These are phyloP conservation scores for Lasioglossum pauxillum DNA, from an alignment of 2,888 invertebrate species.

Conservation along the genomic window DNA sequence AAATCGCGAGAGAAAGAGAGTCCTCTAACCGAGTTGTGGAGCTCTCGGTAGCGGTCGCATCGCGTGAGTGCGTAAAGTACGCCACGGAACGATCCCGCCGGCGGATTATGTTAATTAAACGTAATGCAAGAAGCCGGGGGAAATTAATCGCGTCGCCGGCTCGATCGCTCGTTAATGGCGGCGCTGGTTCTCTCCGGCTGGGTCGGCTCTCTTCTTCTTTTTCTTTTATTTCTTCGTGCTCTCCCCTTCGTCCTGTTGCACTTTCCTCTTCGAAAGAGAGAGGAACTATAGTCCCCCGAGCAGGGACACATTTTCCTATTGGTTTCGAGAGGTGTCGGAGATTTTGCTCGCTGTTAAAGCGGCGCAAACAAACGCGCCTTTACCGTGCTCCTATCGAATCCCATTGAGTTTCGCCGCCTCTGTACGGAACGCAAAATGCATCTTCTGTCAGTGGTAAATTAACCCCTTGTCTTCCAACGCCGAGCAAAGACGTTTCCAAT, in stretches of 20 bases:
- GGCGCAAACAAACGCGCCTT: neutral
- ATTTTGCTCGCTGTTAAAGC: constrained; percentile 27
- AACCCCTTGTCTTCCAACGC: neutral
- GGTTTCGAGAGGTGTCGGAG: constrained; percentile 20
- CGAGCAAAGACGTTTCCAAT: neutral
- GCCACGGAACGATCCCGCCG: constrained; percentile 50
- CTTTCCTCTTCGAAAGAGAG: constrained; percentile 10
- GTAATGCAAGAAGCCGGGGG: constrained; percentile 69
- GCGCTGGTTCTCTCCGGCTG: constrained; percentile 43
- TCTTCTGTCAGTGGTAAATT: neutral
- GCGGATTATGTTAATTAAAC: constrained; percentile 75
- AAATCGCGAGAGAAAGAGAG: constrained; percentile 16
- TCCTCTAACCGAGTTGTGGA: neutral
- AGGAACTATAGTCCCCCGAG: neutral
- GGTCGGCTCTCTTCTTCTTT: neutral
- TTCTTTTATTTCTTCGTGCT: constrained; percentile 27
- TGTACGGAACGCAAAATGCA: neutral
- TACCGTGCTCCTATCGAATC: neutral
- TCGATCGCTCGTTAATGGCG: constrained; percentile 67
- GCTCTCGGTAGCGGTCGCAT: constrained; percentile 19
- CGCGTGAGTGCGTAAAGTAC: constrained; percentile 45
- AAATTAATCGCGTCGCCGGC: constrained; percentile 71
- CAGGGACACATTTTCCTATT: neutral
- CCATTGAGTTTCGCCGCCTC: constrained; percentile 1
- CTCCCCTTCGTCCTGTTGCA: neutral